Percentiles rank a stretch among this genome's conserved stretches.
These are phyloP conservation scores for Sanderia malayensis DNA, from an alignment of 30 jellyfish, hydroid and myxozoan species.

Conservation along the genomic window DNA sequence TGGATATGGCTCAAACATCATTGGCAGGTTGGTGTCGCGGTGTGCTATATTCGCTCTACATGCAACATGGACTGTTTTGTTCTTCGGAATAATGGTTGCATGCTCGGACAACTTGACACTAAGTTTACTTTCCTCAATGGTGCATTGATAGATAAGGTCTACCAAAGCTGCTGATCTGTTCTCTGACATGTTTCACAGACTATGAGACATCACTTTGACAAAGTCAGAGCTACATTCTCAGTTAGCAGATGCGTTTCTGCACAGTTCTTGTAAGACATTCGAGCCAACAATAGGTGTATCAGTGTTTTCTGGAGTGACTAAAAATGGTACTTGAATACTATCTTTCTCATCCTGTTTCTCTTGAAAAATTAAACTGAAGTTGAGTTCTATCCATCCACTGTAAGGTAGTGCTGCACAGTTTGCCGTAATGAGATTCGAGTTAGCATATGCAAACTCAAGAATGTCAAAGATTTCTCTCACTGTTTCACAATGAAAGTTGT, in stretches of 20 bases:
- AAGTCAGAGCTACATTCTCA: neutral
- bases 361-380: neutral
- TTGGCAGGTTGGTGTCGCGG: conserved; percentile 24
- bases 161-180: conserved; percentile 12
- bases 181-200: conserved; percentile 6
- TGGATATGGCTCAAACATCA: conserved; percentile 32
- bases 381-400: conserved; percentile 17
- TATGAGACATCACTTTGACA: neutral
- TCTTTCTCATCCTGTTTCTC: neutral
- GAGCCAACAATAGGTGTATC: conserved; percentile 32
- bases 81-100: neutral
- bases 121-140: conserved; percentile 1
- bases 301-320: conserved; percentile 34
- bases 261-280: conserved; percentile 26
- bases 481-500: neutral
- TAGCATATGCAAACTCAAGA: neutral
- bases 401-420: conserved; percentile 22
- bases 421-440: conserved; percentile 10
- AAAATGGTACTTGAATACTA: conserved; percentile 18
- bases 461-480: conserved; percentile 29
- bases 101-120: conserved; percentile 8
- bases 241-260: conserved; percentile 7
- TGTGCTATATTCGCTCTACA: conserved; percentile 26
- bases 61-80: conserved; percentile 15
- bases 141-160: conserved; percentile 25